Evolutionary conservation across 2,797 vertebrate species (phyloP), one percentile per base, ranked within the genome.

Genomic region (Trichosurus vulpecula): DNA sequence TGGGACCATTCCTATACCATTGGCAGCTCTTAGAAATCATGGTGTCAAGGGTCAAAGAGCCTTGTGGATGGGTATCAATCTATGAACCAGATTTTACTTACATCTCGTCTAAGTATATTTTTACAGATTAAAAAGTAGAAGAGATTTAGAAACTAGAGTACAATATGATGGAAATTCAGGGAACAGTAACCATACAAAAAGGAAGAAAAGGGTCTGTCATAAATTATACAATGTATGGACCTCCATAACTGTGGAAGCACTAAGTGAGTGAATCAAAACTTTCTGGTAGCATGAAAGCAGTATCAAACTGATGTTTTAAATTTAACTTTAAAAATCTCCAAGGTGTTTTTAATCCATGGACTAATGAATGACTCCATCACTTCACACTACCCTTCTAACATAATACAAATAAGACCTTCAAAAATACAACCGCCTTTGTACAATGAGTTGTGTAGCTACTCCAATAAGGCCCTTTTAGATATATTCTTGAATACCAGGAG

Each of bases 291-390:
- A 53, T 22, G 81, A 31, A 2, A 25, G 41, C 61, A 94, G 51
- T 52, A 95, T 95, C 57, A 35, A 91, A 53, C 52, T 35, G 91
- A 94, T 27, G 47, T 55, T 56, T n/a, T 57, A 29, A 54, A 92
- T 10, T 6, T 35, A 61, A 52, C 35, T 47, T 94, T 41, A 41
- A 92, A 91, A 29, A 55, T 51, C 52, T 87, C 74, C 74, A 47
- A 41, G 22, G 74, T 87, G 22, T 87, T 87, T 55, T 47, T 47
- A 27, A 87, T 87, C 74, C 41, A 27, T 47, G 22, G 41, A 47
- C 74, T 87, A 87, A 87, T 87, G 22, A 87, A 47, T 47, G 74
- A 51, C 41, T 87, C 41, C 3, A 11, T 87, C 74, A 87, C 74
- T 87, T 87, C 74, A 87, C 22, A 11, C 35, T 41, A 22, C n/a